Conservation (phyloP, 2,888 invertebrate genomes). For the Platycheirus albimanus region DNA sequence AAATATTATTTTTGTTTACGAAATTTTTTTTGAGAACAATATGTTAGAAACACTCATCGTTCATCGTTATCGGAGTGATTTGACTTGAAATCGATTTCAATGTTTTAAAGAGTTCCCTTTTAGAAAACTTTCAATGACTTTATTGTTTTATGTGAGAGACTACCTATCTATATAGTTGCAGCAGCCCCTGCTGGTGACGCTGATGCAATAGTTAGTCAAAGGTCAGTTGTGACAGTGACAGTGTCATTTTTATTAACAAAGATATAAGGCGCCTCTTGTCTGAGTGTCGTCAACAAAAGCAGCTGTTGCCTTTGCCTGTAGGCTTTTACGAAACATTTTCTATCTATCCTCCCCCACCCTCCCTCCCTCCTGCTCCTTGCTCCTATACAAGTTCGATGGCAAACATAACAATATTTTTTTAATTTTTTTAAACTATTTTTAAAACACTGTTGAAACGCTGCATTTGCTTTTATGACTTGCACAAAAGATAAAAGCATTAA, state of each 20-base stretch:
- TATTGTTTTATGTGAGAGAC: not conserved
- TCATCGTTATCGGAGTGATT: too few relatives aligned
- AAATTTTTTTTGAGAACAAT: not conserved
- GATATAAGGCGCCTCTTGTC: constrained; percentile 17
- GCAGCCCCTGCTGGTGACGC: too few relatives aligned
- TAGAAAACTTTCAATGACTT: constrained; percentile 10
- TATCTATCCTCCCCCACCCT: too few relatives aligned
- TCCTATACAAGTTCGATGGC: too few relatives aligned
- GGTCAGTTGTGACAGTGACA: constrained; percentile 40
- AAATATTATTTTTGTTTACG: not conserved
- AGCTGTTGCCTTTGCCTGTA: too few relatives aligned
- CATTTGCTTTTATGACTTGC: constrained; percentile 25
- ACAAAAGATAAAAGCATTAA: constrained; percentile 28
- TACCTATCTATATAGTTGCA: too few relatives aligned
- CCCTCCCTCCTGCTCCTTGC: too few relatives aligned
- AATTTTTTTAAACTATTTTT: too few relatives aligned
- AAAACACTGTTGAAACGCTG: constrained; percentile 27
- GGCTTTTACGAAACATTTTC: too few relatives aligned
- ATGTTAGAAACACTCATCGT: too few relatives aligned
- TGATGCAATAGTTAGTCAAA: constrained; percentile 31
- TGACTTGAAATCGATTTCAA: not conserved
- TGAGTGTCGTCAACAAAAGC: constrained; percentile 5
- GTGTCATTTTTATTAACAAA: constrained; percentile 4
- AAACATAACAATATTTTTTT: too few relatives aligned
- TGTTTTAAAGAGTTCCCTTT: constrained; percentile 26